phyloP scores from a whole-genome alignment of 2,113 vertebrate genomes.

The Pedionomus torquatus region DNA sequence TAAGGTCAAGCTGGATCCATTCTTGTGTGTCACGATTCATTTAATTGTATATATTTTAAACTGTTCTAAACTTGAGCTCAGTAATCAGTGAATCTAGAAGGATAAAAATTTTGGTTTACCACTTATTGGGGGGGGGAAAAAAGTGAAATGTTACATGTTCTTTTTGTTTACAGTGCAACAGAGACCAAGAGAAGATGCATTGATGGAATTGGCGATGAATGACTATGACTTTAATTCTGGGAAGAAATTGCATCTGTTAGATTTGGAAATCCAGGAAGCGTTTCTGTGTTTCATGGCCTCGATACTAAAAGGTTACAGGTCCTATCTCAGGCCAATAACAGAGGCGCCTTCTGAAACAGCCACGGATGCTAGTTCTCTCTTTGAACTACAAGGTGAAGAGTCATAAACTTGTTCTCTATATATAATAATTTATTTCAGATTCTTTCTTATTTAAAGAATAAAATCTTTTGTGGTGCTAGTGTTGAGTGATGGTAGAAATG shows the following conservation, averaged over 20 bases:
- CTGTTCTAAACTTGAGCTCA: background rate
- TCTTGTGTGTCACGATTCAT: background rate
- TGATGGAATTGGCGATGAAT: conserved; percentile 88
- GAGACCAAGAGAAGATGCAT: conserved; percentile 88
- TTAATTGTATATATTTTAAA: background rate
- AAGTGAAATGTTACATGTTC: background rate
- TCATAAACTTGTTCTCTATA: background rate
- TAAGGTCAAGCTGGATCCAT: background rate
- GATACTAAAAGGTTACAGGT: conserved; percentile 95
- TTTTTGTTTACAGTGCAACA: conserved; percentile 84
- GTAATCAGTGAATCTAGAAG: background rate
- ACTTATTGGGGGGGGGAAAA: rapidly evolving
- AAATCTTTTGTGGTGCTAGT: background rate
- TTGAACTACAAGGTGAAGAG: conserved; percentile 90
- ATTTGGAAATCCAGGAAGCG: conserved; percentile 97
- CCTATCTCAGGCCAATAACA: conserved; percentile 93
- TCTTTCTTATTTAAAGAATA: background rate
- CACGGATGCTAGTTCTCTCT: conserved; percentile 94
- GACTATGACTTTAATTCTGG: conserved; percentile 89
- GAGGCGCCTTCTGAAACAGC: conserved; percentile 97
- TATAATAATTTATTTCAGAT: background rate
- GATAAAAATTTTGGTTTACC: background rate
- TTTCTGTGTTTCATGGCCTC: conserved; percentile 98
- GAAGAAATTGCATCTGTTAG: conserved; percentile 90
- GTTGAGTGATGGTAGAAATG: background rate